These are phyloP conservation scores for Actinia tenebrosa DNA, from an alignment of 64 coral and sea anemone genomes.

Conservation along the genomic window DNA sequence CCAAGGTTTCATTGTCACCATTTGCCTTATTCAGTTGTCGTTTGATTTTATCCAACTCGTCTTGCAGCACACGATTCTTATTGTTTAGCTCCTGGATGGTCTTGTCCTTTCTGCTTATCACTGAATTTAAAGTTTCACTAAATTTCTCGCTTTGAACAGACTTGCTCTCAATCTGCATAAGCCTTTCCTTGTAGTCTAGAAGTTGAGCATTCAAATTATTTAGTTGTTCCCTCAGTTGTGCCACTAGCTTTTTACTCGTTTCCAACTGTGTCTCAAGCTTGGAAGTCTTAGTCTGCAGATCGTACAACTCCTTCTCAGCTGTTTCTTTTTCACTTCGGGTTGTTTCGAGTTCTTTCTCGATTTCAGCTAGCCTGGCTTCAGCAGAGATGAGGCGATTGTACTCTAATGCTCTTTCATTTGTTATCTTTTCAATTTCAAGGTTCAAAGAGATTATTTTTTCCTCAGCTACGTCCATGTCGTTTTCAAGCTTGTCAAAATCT, in stretches of 20 bases:
- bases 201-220: constrained; percentile 57
- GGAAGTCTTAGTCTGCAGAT: constrained; percentile 48
- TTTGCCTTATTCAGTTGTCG: constrained; percentile 42
- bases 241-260: constrained; percentile 40
- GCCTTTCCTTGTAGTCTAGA: constrained; percentile 52
- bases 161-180: constrained; percentile 76
- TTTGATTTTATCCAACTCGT: constrained; percentile 61
- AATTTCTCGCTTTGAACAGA: constrained; percentile 70
- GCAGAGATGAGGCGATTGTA: constrained; percentile 65
- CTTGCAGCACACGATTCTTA: constrained; percentile 52
- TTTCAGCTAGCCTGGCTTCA: constrained; percentile 64
- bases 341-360: constrained; percentile 71
- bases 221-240: constrained; percentile 57
- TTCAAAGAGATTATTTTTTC: constrained; percentile 90
- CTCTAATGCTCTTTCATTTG: constrained; percentile 62
- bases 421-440: constrained; percentile 73
- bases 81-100: constrained; percentile 53
- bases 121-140: constrained; percentile 54
- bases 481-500: constrained; percentile 74
- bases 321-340: constrained; percentile 47
- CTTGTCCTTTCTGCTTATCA: constrained; percentile 64
- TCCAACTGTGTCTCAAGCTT: constrained; percentile 76
- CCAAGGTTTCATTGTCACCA: constrained; percentile 28
- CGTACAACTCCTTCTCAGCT: constrained; percentile 68
- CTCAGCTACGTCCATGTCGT: constrained; percentile 91